Evolutionary conservation across 2,113 vertebrate species (phyloP).

Genomic region (Pluvialis apricaria): DNA sequence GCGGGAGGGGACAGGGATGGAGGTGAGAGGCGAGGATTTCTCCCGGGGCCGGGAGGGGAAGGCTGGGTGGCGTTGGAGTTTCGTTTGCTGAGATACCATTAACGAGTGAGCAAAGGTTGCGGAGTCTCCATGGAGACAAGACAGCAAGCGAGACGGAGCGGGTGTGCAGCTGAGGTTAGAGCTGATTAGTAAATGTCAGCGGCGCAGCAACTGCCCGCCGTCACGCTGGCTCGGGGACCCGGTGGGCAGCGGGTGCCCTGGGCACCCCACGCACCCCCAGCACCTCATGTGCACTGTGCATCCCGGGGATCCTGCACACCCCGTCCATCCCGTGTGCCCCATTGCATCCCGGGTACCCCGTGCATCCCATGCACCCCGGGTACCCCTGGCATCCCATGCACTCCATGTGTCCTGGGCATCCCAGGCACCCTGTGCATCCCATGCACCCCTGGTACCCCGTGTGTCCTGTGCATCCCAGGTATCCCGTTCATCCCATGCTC

Average conservation of each 20-base stretch:
- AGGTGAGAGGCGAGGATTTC: conserved; percentile 37
- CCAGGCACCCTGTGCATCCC: background rate
- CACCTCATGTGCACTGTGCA: too few species aligned
- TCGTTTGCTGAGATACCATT: conserved; percentile 76
- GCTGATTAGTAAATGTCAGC: conserved; percentile 84
- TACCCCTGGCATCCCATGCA: background rate
- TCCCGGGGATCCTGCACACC: too few species aligned
- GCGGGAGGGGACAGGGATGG: conserved; percentile 35
- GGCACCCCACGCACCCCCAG: background rate
- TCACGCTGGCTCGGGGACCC: conserved; percentile 21
- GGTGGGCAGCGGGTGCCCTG: background rate
- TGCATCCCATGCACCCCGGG: accelerated
- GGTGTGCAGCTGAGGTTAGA: conserved; percentile 75
- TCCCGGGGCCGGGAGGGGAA: conserved; percentile 48
- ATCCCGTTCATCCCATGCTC: background rate
- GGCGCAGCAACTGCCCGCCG: conserved; percentile 65
- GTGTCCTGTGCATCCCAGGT: too few species aligned
- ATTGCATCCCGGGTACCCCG: too few species aligned
- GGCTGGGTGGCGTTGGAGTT: conserved; percentile 57
- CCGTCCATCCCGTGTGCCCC: background rate
- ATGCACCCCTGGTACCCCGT: too few species aligned
- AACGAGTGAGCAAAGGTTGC: conserved; percentile 83
- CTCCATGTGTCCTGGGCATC: too few species aligned
- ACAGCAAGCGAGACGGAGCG: conserved; percentile 72
- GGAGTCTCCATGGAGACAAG: conserved; percentile 84